These are phyloP conservation scores for Eulemur rubriventer DNA, from an alignment of 2,797 vertebrate species.

Conservation along the genomic window DNA sequence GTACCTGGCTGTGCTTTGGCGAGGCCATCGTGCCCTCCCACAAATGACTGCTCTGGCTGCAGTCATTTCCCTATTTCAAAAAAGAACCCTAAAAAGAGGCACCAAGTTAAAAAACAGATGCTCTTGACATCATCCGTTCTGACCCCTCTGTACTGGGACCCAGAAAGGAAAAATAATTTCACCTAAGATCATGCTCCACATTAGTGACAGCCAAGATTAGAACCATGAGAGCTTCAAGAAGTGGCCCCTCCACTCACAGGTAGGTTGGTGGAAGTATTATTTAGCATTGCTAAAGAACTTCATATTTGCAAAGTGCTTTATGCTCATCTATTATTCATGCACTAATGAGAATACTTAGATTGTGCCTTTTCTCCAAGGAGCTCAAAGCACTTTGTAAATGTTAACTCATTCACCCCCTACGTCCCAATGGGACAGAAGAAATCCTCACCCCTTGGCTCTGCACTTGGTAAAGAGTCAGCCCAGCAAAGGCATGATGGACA, in stretches of 20 bases:
- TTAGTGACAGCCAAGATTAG: conserved; percentile 1
- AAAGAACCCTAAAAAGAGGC: background rate
- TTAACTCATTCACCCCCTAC: conserved; percentile 76
- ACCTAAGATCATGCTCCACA: background rate
- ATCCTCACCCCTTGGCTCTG: conserved; percentile 61
- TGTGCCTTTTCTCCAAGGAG: conserved; percentile 77
- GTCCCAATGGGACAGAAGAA: conserved; percentile 65
- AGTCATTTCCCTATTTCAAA: background rate
- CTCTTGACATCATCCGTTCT: background rate
- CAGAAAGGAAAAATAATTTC: background rate
- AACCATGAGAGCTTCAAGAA: background rate
- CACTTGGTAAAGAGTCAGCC: conserved; percentile 71
- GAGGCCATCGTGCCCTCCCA: background rate
- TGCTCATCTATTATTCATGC: conserved; percentile 77
- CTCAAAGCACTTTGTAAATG: conserved; percentile 82
- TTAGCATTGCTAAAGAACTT: conserved; percentile 78
- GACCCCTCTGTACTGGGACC: background rate
- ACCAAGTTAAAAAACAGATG: background rate
- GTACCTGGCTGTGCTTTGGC: background rate
- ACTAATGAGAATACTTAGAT: conserved; percentile 80
- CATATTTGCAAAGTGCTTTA: conserved; percentile 78
- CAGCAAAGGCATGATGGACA: conserved; percentile 31
- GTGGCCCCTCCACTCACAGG: conserved; percentile 37
- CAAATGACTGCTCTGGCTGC: background rate
- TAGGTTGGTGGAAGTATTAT: conserved; percentile 65